A percentile compares a stretch with the other conserved stretches of the same genome.
Conservation (phyloP, 2,888 invertebrate species). For the Diplolepis rosae region DNA sequence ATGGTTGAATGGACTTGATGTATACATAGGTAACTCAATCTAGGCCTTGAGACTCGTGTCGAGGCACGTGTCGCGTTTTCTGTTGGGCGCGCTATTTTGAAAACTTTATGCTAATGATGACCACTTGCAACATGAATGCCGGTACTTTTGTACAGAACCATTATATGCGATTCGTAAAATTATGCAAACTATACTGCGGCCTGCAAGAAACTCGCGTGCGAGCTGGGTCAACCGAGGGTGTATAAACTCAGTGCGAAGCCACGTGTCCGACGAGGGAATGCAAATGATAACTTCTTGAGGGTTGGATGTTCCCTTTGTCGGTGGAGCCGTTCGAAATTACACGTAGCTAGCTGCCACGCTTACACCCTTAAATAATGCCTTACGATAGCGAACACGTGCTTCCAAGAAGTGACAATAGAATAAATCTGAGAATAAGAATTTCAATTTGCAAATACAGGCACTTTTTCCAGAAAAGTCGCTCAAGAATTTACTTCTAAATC, state of each 20-base stretch:
- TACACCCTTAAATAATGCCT: conserved; percentile 3
- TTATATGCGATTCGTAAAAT: conserved; percentile 66
- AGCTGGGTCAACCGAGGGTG: conserved; percentile 53
- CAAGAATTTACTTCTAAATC: too few species aligned
- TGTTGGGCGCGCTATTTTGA: conserved; percentile 52
- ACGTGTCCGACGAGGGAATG: conserved; percentile 59
- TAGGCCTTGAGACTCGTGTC: conserved; percentile 45
- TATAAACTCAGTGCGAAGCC: conserved; percentile 44
- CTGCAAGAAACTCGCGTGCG: conserved; percentile 43
- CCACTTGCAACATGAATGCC: conserved; percentile 49
- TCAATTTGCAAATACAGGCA: background rate
- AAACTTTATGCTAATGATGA: conserved; percentile 62
- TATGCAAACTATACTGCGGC: conserved; percentile 60
- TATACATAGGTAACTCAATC: conserved; percentile 21
- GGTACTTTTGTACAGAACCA: conserved; percentile 52
- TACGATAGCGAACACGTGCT: conserved; percentile 6
- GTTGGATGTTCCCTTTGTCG: conserved; percentile 54
- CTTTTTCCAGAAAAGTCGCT: too few species aligned
- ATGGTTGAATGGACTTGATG: background rate
- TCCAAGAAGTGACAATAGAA: conserved; percentile 16
- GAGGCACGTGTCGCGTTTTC: conserved; percentile 58
- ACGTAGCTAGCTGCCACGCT: conserved; percentile 23
- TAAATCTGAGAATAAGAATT: conserved; percentile 6
- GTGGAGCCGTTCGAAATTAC: conserved; percentile 37
- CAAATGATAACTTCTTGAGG: conserved; percentile 62